Evolutionary conservation across 2,797 vertebrate genomes (phyloP).

Genomic region (Pantherophis vulpinus): DNA sequence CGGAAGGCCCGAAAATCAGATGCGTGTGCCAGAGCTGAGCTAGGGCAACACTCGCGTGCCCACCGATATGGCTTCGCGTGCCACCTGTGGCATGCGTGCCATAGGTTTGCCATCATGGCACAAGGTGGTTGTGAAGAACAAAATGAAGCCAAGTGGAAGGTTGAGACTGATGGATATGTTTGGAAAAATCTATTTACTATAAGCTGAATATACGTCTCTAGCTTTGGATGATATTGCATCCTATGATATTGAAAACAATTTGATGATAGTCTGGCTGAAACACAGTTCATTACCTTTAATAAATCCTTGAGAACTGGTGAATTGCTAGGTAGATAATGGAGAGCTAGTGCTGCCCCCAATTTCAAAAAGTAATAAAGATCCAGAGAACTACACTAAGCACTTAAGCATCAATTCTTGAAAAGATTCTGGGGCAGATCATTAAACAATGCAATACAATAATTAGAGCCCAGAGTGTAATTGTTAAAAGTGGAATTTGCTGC

Average conservation of each 20-base stretch:
- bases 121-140: background rate
- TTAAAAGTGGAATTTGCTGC: background rate
- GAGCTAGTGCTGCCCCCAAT: background rate
- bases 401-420: background rate
- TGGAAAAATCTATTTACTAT: background rate
- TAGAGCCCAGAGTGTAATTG: background rate
- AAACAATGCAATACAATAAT: background rate
- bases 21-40: no score
- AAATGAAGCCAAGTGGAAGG: background rate
- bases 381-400: background rate
- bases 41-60: no score
- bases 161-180: background rate
- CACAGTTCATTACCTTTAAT: background rate
- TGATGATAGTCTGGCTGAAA: background rate
- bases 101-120: no score
- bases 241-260: background rate
- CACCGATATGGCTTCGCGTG: no score
- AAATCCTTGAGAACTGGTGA: background rate
- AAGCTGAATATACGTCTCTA: background rate
- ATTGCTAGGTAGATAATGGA: background rate
- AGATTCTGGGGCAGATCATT: background rate
- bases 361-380: background rate
- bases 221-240: background rate
- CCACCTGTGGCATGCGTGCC: no score
- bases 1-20: no score